Evolutionary conservation across 2,113 vertebrate genomes (phyloP), one percentile per base, ranked within the genome.

Genomic region (Atlantisia rogersi): DNA sequence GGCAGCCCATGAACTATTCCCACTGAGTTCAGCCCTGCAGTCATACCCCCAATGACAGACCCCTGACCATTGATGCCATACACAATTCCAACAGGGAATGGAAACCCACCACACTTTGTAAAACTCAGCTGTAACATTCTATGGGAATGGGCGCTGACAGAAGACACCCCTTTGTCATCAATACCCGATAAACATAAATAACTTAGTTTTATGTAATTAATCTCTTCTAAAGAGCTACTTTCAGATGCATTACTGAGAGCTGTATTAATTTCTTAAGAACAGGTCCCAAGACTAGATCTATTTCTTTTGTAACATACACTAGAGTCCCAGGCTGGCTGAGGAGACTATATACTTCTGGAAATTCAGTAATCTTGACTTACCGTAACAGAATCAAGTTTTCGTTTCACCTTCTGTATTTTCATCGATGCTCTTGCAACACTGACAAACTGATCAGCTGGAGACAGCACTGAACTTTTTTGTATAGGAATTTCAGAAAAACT

Each of bases 311-410:
- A 40, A 90, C 11, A 22, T 21, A 71, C 17, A 71, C 3, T 20
- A 53, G 19, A 53, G 19, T 35, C 19, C 20, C 19, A 81, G 76
- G 88, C 32, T 25, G 19, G 14, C 35, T 56, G 31, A 84, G 25
- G 85, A 86, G 48, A 80, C 32, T 15, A 26, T 2, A 59, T 3
- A 65, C 18, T 63, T 55, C 58, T n/a, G 65, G 58, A 62, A 86
- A 71, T 60, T 53, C 92, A 90, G 88, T 67, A 56, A 44, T 91
- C 74, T 46, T 86, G 26, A 97, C 97, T 97, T 98, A 99, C 99
- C 88, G 97, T 95, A 90, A 99, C 99, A 42, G 99, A 99, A 95
- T 99, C 98, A 21, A 99, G 98, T 65, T 98, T 99, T 90, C 99
- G 98, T 93, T 99, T 99, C 48, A 99, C 98, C 90, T 98, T 98